These are phyloP conservation scores for Idaea dimidiata DNA, from an alignment of 2,888 invertebrate species.

Conservation along the genomic window DNA sequence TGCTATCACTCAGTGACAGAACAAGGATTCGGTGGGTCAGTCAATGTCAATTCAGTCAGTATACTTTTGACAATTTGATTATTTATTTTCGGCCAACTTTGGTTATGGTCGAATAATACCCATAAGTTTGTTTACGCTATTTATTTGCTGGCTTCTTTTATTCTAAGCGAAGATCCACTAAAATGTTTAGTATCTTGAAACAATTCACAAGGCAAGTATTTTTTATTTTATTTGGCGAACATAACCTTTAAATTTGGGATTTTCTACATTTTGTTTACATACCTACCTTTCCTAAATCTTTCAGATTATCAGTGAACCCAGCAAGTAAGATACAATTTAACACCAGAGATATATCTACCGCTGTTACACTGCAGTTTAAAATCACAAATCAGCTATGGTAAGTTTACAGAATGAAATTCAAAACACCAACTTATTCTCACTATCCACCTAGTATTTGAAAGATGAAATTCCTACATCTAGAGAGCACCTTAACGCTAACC, in stretches of 20 bases:
- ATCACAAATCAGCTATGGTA: constrained; percentile 69
- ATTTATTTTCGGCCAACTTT: background rate
- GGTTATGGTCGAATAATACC: background rate
- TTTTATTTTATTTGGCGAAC: constrained; percentile 12
- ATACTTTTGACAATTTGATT: too few species aligned
- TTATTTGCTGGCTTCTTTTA: background rate
- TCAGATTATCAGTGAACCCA: constrained; percentile 57
- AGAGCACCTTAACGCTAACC: too few species aligned
- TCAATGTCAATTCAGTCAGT: too few species aligned
- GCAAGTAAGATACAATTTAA: constrained; percentile 39
- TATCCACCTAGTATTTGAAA: too few species aligned
- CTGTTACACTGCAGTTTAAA: constrained; percentile 58
- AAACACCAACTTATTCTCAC: background rate
- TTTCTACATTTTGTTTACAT: background rate
- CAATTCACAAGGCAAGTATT: constrained; percentile 57
- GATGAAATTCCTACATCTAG: too few species aligned
- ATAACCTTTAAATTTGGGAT: constrained; percentile 29
- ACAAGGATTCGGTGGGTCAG: too few species aligned
- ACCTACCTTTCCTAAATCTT: constrained; percentile 29
- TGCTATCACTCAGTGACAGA: background rate
- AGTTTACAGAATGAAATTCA: constrained; percentile 19
- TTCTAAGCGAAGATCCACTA: constrained; percentile 12
- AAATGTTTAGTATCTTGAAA: constrained; percentile 57
- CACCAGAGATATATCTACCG: constrained; percentile 50
- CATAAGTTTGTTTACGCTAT: background rate